A percentile compares a stretch with the other conserved stretches of the same genome.
Conservation (phyloP, 2,113 vertebrate species). For the Monopterus albus region DNA sequence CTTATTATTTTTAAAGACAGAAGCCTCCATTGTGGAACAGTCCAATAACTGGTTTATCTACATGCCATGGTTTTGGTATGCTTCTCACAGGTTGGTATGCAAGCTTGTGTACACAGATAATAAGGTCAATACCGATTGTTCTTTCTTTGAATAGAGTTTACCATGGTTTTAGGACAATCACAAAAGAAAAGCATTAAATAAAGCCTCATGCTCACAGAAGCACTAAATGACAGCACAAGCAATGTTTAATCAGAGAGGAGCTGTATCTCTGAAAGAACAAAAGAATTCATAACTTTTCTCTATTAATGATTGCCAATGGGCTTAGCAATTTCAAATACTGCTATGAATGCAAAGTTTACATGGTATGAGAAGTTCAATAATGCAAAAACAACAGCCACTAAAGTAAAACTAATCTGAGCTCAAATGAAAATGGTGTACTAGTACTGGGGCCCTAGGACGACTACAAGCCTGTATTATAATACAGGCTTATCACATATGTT, state of each 20-base stretch:
- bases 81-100: slow-evolving; percentile 38
- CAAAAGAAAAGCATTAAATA: slow-evolving; percentile 36
- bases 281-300: slow-evolving; percentile 17
- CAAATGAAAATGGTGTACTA: not conserved
- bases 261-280: slow-evolving; percentile 22
- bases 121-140: slow-evolving; percentile 45
- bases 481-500: not conserved
- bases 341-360: not conserved
- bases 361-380: not conserved
- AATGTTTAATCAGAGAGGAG: slow-evolving; percentile 37
- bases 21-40: too few species aligned
- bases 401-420: not conserved
- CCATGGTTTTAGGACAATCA: slow-evolving; percentile 14
- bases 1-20: too few species aligned
- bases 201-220: not conserved
- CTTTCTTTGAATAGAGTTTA: slow-evolving; percentile 46
- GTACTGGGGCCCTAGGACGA: not conserved
- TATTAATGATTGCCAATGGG: slow-evolving; percentile 25
- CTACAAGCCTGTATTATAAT: not conserved
- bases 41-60: too few species aligned
- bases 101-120: slow-evolving; percentile 59
- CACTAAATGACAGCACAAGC: slow-evolving; percentile 25
- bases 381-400: not conserved
- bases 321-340: not conserved
- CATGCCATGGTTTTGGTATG: slow-evolving; percentile 17